Conservation (phyloP, 2,888 invertebrate genomes). For the Phyllotreta cruciferae region DNA sequence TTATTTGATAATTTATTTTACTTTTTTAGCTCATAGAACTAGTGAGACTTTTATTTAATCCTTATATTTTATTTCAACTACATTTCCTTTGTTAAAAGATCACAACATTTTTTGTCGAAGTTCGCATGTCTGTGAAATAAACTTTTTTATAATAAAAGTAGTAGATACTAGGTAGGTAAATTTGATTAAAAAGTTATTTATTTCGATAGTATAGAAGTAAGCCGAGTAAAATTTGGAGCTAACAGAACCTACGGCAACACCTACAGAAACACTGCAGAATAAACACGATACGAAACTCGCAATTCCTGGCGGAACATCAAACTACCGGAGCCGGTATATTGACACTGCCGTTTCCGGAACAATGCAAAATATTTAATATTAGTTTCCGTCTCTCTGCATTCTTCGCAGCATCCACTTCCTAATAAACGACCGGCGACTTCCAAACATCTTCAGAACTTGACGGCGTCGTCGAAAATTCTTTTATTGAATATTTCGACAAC, state of each 20-base stretch:
- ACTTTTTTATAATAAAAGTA: too few relatives aligned
- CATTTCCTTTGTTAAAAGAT: too few relatives aligned
- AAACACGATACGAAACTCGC: not conserved
- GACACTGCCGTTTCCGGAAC: conserved; percentile 14
- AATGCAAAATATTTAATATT: conserved; percentile 24
- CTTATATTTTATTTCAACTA: too few relatives aligned
- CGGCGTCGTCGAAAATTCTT: conserved; percentile 2
- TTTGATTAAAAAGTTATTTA: too few relatives aligned
- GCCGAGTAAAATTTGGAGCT: not conserved
- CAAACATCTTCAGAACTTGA: not conserved
- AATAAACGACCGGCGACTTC: conserved; percentile 4
- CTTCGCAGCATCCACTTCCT: conserved; percentile 6
- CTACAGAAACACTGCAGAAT: not conserved
- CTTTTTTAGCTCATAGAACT: too few relatives aligned
- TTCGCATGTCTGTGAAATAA: too few relatives aligned
- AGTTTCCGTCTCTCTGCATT: conserved; percentile 18
- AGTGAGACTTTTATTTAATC: too few relatives aligned
- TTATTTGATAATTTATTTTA: too few relatives aligned
- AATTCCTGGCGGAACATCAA: not conserved
- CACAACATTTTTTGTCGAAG: too few relatives aligned
- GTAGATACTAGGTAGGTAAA: too few relatives aligned
- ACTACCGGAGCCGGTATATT: conserved; percentile 12
- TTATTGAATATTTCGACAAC: conserved; percentile 5
- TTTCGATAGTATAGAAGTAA: too few relatives aligned
- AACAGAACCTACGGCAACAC: conserved; percentile 11